These are phyloP conservation scores for Megalonaias nervosa DNA, from an alignment of 1,140 invertebrate species.

Conservation along the genomic window DNA sequence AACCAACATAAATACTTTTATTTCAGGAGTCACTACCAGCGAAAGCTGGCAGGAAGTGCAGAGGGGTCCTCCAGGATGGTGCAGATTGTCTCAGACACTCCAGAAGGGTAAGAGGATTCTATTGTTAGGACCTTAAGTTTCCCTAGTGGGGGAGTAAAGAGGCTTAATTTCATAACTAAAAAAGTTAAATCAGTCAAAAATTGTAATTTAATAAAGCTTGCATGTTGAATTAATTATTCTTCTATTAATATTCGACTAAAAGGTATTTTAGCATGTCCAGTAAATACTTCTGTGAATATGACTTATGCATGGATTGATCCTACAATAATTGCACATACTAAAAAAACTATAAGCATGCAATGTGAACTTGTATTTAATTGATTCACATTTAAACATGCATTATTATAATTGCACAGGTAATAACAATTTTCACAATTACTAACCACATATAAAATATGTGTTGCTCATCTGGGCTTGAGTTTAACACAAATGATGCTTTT, in stretches of 20 bases:
- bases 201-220: not conserved
- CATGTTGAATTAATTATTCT: not conserved
- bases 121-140: not conserved
- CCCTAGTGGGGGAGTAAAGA: not conserved
- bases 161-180: not conserved
- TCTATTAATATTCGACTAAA: not conserved
- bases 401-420: too few relatives aligned
- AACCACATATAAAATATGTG: too few relatives aligned
- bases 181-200: not conserved
- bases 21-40: conserved; percentile 63
- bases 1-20: conserved; percentile 2
- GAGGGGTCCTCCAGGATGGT: conserved; percentile 44
- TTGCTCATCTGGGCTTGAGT: too few relatives aligned
- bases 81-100: conserved; percentile 48
- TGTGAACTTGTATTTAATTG: too few relatives aligned
- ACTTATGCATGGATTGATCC: too few relatives aligned
- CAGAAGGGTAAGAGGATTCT: conserved; percentile 41
- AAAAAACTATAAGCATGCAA: too few relatives aligned
- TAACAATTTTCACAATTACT: too few relatives aligned
- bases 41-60: conserved; percentile 51
- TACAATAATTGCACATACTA: too few relatives aligned
- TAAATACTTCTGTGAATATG: not conserved
- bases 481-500: too few relatives aligned
- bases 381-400: too few relatives aligned
- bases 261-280: not conserved